These are phyloP conservation scores for Neolamprologus sp. DNA, from an alignment of 2,113 vertebrate species.

Conservation along the genomic window DNA sequence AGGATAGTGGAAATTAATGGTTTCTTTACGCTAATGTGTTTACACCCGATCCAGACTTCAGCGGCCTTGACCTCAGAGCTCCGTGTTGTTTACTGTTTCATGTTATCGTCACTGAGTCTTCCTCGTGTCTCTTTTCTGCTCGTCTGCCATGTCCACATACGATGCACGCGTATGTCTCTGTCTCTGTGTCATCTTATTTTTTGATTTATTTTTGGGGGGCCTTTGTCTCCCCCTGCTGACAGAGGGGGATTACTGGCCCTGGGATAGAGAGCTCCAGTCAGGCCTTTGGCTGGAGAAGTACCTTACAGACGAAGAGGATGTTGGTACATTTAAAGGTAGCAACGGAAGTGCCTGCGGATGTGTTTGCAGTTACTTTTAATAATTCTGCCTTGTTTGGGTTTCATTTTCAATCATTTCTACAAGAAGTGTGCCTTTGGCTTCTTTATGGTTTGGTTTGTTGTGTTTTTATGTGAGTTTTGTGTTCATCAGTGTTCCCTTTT, in stretches of 20 bases:
- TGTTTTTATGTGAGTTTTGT: not conserved
- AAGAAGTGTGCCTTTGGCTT: not conserved
- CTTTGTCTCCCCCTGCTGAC: slow-evolving; percentile 80
- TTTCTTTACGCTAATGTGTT: not conserved
- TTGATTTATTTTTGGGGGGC: slow-evolving; percentile 28
- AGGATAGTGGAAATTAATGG: fast-evolving
- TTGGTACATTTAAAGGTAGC: slow-evolving; percentile 89
- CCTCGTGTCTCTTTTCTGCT: not conserved
- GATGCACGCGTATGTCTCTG: slow-evolving; percentile 4
- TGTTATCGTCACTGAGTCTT: not conserved
- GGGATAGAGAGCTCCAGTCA: slow-evolving; percentile 87
- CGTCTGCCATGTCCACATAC: not conserved
- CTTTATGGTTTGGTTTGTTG: not conserved
- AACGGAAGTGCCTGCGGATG: slow-evolving; percentile 69
- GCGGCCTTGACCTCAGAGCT: not conserved
- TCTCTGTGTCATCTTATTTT: not conserved
- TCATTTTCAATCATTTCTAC: not conserved
- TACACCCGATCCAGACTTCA: not conserved
- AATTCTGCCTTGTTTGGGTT: slow-evolving; percentile 34
- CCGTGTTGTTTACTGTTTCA: not conserved
- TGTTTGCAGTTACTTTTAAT: slow-evolving; percentile 37
- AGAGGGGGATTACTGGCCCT: slow-evolving; percentile 93
- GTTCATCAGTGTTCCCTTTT: not conserved
- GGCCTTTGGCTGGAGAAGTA: slow-evolving; percentile 82
- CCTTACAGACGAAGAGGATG: slow-evolving; percentile 85